Base-by-base conservation (phyloP, 2,888 invertebrate genomes). In the Habrosyne pyritoides region DNA sequence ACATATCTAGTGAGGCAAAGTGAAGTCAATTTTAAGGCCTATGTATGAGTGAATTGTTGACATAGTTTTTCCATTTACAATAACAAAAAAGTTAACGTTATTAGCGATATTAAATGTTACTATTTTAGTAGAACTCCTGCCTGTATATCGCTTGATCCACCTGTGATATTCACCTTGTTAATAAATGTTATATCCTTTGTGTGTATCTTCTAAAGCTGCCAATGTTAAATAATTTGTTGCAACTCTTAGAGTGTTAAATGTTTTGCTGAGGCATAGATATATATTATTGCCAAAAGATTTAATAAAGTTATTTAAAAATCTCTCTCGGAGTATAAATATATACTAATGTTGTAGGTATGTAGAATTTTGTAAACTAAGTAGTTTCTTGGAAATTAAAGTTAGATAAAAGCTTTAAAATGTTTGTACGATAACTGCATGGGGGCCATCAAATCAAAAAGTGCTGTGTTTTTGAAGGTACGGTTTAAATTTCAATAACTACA, bases 131-230 rank as follows among this genome's bases (percentile, higher is more conserved):
- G 87, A 87, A 87, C 87, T 91, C 91, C 90, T 91, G 91, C 87
- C 86, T 89, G 86, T 88, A 81, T 73, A 85, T 87, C 81, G 90
- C 89, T 91, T 89, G 70, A 84, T 84, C 81, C 79, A 86, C 88
- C 90, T 92, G 91, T 91, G 91, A 91, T 92, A 92, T 77, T 83
- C 78, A 75, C 80, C 82, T 81, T 83, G 74, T 65, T 82, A 75
- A 68, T 77, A 67, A 82, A 75, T 79, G 77, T 86, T 84, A 65
- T 18, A 49, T 81, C 66, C 69, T 83, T 76, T 74, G 79, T 77
- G 65, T 65, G 81, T 78, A 70, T 77, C 72, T 82, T 79, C 74
- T 74, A 62, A 80, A 77, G 75, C 83, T 87, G 83, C 81, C 83
- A 84, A 79, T 79, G 73, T 79, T 78, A 71, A 71, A 75, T 75